Conservation (phyloP, 2,888 invertebrate genomes). For the Alentia gelatinosa region DNA sequence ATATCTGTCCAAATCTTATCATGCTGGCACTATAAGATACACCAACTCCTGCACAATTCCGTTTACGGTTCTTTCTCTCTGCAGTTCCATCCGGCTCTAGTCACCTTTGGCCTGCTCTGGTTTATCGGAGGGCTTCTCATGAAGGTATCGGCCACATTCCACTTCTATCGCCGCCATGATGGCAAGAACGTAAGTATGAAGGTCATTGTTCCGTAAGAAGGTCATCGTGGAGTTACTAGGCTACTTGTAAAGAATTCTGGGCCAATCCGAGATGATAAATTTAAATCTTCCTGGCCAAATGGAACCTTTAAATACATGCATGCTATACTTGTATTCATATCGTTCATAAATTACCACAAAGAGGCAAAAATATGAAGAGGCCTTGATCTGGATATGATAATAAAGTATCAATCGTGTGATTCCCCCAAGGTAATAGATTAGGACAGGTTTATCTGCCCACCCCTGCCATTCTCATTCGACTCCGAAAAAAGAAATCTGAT, state of each 20-base stretch:
- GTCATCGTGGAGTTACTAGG: not conserved
- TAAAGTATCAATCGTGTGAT: no score
- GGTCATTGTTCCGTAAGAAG: not conserved
- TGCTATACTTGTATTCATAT: not conserved
- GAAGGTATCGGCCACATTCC: constrained; percentile 55
- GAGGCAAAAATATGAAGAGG: no score
- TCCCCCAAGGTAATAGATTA: no score
- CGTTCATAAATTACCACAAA: no score
- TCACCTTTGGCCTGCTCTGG: constrained; percentile 59
- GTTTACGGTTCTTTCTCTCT: not conserved
- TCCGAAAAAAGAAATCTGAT: no score
- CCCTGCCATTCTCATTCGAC: no score
- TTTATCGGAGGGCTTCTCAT: constrained; percentile 61
- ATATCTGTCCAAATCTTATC: no score
- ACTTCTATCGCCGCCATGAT: constrained; percentile 50
- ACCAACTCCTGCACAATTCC: no score
- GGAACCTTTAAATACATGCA: not conserved
- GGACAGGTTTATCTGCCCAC: no score
- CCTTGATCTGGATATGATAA: no score
- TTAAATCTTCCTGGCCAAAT: not conserved
- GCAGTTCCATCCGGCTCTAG: constrained; percentile 56
- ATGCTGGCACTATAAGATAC: no score
- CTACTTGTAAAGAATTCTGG: no score
- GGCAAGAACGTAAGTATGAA: constrained; percentile 31
- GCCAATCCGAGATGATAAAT: not conserved